Conservation (phyloP, 2,797 vertebrate species). For the Diceros bicornis region DNA sequence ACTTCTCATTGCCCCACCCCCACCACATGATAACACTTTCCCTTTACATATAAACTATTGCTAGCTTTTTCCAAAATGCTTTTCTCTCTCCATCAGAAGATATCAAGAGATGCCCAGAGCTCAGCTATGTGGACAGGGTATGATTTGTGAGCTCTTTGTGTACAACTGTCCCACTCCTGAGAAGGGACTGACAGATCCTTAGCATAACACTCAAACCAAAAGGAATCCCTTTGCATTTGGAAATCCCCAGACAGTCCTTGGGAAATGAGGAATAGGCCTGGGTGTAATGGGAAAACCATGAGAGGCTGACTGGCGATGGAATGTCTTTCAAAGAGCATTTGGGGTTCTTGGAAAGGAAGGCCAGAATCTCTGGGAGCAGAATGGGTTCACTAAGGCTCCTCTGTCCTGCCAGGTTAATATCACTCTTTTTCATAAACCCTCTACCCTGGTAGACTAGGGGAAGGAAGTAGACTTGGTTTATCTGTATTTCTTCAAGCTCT, state of each 20-base stretch:
- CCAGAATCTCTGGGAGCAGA: background rate
- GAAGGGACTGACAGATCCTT: background rate
- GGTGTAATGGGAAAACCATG: background rate
- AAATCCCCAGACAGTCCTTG: background rate
- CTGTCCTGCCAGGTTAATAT: background rate
- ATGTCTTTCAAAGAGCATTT: background rate
- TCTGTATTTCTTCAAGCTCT: background rate
- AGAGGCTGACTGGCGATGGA: background rate
- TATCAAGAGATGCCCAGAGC: background rate
- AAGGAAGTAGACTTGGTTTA: background rate
- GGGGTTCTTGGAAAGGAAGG: background rate
- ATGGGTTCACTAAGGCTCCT: background rate
- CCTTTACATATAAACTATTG: background rate
- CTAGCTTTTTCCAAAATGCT: background rate
- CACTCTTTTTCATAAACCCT: background rate
- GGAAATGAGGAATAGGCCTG: background rate
- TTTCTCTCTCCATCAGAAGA: background rate
- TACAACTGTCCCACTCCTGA: background rate
- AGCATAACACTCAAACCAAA: background rate
- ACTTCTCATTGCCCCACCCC: background rate
- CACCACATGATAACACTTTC: rapidly evolving
- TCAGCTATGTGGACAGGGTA: background rate
- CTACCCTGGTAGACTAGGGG: background rate
- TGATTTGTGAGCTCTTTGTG: background rate
- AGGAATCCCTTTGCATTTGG: constrained; percentile 2